Conservation (phyloP, 2,888 invertebrate genomes). For the Anoncus sp. region DNA sequence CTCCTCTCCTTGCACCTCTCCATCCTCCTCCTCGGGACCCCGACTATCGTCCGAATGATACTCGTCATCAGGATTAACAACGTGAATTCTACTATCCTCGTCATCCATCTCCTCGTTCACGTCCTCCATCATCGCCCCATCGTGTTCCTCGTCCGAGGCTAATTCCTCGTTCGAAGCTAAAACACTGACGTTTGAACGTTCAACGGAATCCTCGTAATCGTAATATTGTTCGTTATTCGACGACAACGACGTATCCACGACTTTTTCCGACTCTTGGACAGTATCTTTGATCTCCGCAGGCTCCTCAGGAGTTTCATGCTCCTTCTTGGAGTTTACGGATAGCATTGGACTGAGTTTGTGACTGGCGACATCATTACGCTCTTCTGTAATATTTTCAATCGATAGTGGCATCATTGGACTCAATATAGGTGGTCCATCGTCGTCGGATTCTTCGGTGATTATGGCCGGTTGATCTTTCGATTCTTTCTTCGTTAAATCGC, state of each 20-base stretch:
- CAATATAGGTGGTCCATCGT: constrained; percentile 79
- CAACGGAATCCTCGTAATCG: constrained; percentile 29
- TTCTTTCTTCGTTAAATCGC: constrained; percentile 16
- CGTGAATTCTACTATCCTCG: constrained; percentile 64
- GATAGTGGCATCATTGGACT: constrained; percentile 80
- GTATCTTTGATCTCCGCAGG: constrained; percentile 14
- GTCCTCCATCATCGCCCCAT: constrained; percentile 65
- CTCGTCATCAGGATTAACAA: constrained; percentile 60
- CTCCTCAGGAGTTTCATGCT: constrained; percentile 10
- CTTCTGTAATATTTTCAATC: constrained; percentile 61
- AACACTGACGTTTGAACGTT: constrained; percentile 47
- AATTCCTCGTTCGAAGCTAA: constrained; percentile 47
- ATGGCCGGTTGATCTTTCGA: background rate
- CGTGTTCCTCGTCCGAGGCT: constrained; percentile 65
- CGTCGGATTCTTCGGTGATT: constrained; percentile 77
- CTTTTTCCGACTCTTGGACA: background rate
- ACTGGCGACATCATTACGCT: constrained; percentile 39
- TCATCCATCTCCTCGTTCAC: constrained; percentile 69
- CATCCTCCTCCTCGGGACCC: constrained; percentile 61
- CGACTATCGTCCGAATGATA: constrained; percentile 61
- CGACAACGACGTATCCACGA: background rate
- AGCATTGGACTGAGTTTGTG: constrained; percentile 73
- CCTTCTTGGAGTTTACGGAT: constrained; percentile 51
- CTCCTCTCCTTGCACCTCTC: constrained; percentile 55
- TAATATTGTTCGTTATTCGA: constrained; percentile 28